Percentiles rank a stretch among this genome's conserved stretches.
Conservation (phyloP, 2,888 invertebrate genomes). For the Drosophila fulvimacula region DNA sequence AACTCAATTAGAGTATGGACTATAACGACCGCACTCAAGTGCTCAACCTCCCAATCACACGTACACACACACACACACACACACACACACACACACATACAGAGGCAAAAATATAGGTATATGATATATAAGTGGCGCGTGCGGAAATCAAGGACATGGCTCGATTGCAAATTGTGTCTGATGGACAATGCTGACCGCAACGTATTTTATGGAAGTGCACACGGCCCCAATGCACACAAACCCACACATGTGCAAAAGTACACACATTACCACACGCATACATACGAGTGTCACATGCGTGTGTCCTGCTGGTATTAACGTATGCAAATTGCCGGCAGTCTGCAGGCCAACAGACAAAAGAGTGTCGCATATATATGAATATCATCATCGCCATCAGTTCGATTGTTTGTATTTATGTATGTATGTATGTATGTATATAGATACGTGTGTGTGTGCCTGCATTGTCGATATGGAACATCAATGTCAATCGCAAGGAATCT, state of each 20-base stretch:
- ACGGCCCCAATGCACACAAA: conserved; percentile 2
- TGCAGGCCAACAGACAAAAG: conserved; percentile 14
- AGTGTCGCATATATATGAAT: neutral
- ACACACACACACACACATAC: neutral
- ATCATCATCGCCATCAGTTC: neutral
- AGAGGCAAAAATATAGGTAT: conserved; percentile 2
- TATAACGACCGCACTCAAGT: conserved; percentile 33
- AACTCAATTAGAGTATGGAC: conserved; percentile 68
- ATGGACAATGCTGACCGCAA: conserved; percentile 32
- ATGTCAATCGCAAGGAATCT: conserved; percentile 19
- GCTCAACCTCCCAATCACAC: conserved; percentile 1
- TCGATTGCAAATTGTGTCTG: conserved; percentile 56
- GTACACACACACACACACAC: conserved; percentile 3
- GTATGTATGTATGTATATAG: neutral
- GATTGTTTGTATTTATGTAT: neutral
- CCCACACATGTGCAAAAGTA: neutral
- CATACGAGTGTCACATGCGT: neutral
- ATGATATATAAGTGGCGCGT: conserved; percentile 37
- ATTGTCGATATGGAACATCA: conserved; percentile 7
- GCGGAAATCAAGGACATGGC: conserved; percentile 59
- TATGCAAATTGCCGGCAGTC: conserved; percentile 51
- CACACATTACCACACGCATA: neutral
- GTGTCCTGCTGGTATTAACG: conserved; percentile 22
- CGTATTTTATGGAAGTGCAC: conserved; percentile 18
- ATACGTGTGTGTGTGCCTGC: too few relatives aligned